Evolutionary conservation across 2,113 vertebrate genomes (phyloP).

Genomic region (Lampris megalopsis): DNA sequence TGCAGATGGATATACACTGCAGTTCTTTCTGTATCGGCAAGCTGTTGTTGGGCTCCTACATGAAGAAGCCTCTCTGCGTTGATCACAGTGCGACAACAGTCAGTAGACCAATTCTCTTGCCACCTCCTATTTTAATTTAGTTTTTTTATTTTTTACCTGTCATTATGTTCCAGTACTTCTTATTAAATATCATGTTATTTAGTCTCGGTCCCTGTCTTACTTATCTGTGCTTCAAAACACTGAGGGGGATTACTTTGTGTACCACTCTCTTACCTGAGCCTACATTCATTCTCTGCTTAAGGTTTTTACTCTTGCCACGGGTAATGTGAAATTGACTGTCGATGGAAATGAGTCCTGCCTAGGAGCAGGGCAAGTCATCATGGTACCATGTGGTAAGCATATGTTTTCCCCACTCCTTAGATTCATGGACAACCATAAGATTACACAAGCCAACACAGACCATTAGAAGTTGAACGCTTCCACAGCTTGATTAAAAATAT

Average conservation of each 20-base stretch:
- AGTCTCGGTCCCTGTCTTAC: background rate
- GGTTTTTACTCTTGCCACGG: slow-evolving; percentile 79
- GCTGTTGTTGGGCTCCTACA: slow-evolving; percentile 79
- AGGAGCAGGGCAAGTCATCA: slow-evolving; percentile 72
- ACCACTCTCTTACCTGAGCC: background rate
- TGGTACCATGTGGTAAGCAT: slow-evolving; percentile 77
- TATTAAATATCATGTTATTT: background rate
- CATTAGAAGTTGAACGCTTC: no score
- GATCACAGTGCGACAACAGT: slow-evolving; percentile 77
- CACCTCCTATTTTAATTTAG: slow-evolving; percentile 6
- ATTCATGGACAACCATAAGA: no score
- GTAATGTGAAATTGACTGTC: slow-evolving; percentile 71
- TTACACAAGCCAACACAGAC: no score
- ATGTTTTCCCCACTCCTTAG: background rate
- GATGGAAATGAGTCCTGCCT: slow-evolving; percentile 47
- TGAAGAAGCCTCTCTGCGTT: slow-evolving; percentile 81
- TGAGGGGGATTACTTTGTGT: background rate
- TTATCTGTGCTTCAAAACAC: background rate
- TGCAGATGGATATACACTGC: slow-evolving; percentile 64
- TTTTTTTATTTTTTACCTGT: background rate
- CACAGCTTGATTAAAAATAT: no score
- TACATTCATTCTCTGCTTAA: slow-evolving; percentile 27
- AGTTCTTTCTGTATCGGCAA: slow-evolving; percentile 73
- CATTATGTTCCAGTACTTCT: background rate
- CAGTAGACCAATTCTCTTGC: slow-evolving; percentile 21